phyloP scores from a whole-genome alignment of 1,140 invertebrate genomes.

The Eciton burchellii region DNA sequence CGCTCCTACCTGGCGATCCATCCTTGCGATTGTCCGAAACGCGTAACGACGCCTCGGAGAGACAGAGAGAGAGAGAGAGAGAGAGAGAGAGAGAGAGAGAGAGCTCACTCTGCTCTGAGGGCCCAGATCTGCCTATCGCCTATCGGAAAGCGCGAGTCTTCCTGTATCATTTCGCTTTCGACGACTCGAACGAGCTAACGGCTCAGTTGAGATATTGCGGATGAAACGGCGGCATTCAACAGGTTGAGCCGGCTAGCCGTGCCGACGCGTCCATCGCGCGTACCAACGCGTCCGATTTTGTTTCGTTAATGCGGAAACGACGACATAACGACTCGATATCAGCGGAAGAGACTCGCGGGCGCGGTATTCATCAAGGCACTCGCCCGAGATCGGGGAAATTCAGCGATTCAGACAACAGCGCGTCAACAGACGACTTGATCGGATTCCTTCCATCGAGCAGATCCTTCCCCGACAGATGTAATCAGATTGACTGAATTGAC shows the following conservation, averaged over 20 bases:
- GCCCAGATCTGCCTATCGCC: too few species aligned
- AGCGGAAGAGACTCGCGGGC: background rate
- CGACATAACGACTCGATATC: background rate
- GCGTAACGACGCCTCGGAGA: background rate
- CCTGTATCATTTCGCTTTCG: background rate
- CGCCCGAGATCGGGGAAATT: too few species aligned
- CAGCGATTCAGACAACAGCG: too few species aligned
- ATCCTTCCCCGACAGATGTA: background rate
- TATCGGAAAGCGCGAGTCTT: background rate
- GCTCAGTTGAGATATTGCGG: conserved; percentile 7
- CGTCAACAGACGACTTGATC: background rate
- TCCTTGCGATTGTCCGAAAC: background rate
- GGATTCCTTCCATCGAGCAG: background rate
- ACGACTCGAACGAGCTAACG: background rate
- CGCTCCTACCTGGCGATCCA: too few species aligned
- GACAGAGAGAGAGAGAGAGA: too few species aligned
- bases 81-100: too few species aligned
- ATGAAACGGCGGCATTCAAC: too few species aligned
- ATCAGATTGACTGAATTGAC: conserved; percentile 44
- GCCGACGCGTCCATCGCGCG: background rate
- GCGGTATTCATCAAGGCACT: too few species aligned
- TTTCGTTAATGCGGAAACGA: conserved; percentile 8
- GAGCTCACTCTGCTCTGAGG: too few species aligned
- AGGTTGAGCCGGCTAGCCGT: background rate
- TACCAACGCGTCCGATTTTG: conserved; percentile 5